phyloP scores from a whole-genome alignment of 2,797 vertebrate species.

The Delichon dasypus region DNA sequence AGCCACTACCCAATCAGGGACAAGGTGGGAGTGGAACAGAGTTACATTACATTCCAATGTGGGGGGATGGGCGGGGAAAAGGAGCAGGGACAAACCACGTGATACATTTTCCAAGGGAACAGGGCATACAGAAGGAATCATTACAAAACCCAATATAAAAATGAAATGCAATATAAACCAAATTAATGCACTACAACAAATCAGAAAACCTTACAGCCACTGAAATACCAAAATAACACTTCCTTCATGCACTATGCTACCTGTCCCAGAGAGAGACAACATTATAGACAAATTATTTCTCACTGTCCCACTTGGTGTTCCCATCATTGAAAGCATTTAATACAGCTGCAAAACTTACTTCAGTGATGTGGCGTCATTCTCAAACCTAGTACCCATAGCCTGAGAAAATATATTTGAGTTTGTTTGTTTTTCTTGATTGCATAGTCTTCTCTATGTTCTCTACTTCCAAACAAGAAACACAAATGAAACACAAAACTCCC shows the following conservation, averaged over 20 bases:
- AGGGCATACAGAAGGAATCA: too few relatives aligned
- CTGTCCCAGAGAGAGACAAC: not conserved
- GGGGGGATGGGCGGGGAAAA: too few relatives aligned
- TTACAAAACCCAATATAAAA: too few relatives aligned
- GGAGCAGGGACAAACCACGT: too few relatives aligned
- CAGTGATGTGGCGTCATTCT: not conserved
- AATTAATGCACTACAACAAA: not conserved
- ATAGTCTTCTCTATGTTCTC: not conserved
- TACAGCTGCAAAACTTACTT: not conserved
- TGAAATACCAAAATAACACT: not conserved
- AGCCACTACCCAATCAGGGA: too few relatives aligned
- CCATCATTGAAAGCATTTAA: not conserved
- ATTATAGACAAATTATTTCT: not conserved
- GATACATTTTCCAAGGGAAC: too few relatives aligned
- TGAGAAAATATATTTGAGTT: not conserved
- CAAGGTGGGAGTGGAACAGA: too few relatives aligned
- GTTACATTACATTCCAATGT: too few relatives aligned
- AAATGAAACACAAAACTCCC: too few relatives aligned
- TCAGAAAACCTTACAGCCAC: not conserved
- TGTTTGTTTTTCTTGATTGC: not conserved
- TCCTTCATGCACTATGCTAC: not conserved
- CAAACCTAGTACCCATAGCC: not conserved
- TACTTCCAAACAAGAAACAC: not conserved
- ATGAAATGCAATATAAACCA: too few relatives aligned
- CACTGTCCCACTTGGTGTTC: not conserved